Base-by-base conservation (phyloP, 2,797 vertebrate genomes). In the Selene dorsalis region DNA sequence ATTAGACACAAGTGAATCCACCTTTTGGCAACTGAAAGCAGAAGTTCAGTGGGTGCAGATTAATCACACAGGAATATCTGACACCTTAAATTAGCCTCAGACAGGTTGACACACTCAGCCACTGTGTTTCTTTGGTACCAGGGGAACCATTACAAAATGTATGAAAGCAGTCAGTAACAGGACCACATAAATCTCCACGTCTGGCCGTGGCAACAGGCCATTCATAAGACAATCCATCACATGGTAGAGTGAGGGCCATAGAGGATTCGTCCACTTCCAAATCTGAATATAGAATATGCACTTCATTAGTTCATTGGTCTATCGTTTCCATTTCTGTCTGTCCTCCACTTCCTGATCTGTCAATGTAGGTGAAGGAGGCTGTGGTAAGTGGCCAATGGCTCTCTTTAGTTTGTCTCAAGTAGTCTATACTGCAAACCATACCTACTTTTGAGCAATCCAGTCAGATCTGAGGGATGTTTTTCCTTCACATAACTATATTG, bases 1-100 rank as follows among this genome's bases (percentile, higher is more conserved):
- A 47, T 77, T 35, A 65, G 24, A 39, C 41, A 63, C 50, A 10
- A 56, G 41, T 41, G 10, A 57, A 57, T 67, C 30, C 8, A 38
- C 13, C 14, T 57, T 53, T 57, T n/a, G 50, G 12, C 7, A n/a
- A 53, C 28, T 65, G 30, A n/a, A 69, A 38, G 8, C 4, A 53
- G 45, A 59, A 55, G 18, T 53, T 55, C 16, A 14, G 16, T 4
- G 28, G 39, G 6, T 69, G 17, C 38, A 66, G 13, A 58, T 55
- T n/a, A 66, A 59, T 28, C 8, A 41, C 35, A 69, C 24, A 22
- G 52, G 28, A 65, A 28, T 12, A 56, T 57, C 11, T 7, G 18
- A 7, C 28, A 55, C 35, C 48, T 12, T 14, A 5, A 52, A 69
- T 38, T 58, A 35, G 18, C 14, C n/a, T 69, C 52, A 1, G 47